Conservation (phyloP, 2,113 vertebrate genomes). For the Numenius arquata region DNA sequence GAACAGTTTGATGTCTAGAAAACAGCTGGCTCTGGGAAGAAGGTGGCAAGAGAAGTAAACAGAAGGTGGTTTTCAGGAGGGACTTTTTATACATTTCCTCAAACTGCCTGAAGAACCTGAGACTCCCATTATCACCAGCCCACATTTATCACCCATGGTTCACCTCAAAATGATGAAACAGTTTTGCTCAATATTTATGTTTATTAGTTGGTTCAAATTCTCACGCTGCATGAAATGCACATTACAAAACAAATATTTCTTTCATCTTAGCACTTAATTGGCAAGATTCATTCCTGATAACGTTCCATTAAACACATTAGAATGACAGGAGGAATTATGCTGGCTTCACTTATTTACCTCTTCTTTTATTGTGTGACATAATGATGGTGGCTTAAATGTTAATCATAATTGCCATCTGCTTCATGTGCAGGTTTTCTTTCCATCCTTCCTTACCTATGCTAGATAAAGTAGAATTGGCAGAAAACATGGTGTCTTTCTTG, state of each 20-base stretch:
- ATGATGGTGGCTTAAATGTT: neutral
- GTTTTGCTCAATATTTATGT: slow-evolving; percentile 20
- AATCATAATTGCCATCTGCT: neutral
- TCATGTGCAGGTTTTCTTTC: neutral
- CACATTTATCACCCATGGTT: neutral
- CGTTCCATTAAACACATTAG: neutral
- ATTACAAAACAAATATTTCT: slow-evolving; percentile 14
- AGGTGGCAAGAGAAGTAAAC: neutral
- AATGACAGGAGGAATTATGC: neutral
- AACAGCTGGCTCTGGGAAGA: neutral
- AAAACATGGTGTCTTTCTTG: neutral
- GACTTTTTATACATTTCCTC: neutral
- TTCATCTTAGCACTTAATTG: slow-evolving; percentile 40
- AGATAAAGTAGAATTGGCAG: neutral
- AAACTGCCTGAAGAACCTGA: neutral
- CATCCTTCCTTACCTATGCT: neutral
- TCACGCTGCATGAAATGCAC: neutral
- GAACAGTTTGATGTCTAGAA: neutral
- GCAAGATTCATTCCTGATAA: neutral
- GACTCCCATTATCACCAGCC: neutral
- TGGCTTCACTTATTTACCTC: neutral
- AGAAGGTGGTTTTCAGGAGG: neutral
- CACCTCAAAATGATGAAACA: neutral
- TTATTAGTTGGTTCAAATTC: neutral
- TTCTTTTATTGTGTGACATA: neutral